Evolutionary conservation across 2,113 vertebrate species (phyloP).

Genomic region (Cephalopterus ornatus): DNA sequence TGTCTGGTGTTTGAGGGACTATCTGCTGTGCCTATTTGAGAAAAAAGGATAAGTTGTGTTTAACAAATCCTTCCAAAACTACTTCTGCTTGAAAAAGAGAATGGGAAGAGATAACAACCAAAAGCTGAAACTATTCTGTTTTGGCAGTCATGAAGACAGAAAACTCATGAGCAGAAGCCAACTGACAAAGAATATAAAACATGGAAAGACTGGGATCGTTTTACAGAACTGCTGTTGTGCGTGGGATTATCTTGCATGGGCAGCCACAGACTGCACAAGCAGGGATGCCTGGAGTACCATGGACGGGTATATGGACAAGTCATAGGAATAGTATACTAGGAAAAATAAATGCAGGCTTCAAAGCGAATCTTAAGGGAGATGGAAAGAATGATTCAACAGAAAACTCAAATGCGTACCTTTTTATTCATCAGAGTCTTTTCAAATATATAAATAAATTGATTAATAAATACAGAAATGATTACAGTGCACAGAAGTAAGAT

Average conservation of each 20-base stretch:
- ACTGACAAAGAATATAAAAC: not conserved
- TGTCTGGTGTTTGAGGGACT: not conserved
- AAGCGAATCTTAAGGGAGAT: not conserved
- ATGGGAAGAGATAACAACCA: not conserved
- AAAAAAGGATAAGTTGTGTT: not conserved
- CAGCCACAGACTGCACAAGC: fast-evolving
- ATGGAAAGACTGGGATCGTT: not conserved
- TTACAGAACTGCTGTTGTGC: not conserved
- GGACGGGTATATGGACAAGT: not conserved
- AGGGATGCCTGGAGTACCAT: not conserved
- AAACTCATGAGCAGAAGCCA: not conserved
- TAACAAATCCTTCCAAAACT: not conserved
- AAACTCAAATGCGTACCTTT: not conserved
- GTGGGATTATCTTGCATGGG: fast-evolving
- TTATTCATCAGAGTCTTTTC: not conserved
- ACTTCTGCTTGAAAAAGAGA: not conserved
- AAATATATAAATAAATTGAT: not conserved
- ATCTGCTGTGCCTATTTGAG: not conserved
- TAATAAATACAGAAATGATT: not conserved
- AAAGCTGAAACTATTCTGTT: not conserved
- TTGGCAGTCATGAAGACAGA: not conserved
- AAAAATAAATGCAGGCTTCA: not conserved
- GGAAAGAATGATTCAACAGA: not conserved
- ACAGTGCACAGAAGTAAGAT: not conserved
- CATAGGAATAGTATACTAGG: not conserved